phyloP scores from a whole-genome alignment of 2,888 invertebrate genomes.

The Pheosia tremula region DNA sequence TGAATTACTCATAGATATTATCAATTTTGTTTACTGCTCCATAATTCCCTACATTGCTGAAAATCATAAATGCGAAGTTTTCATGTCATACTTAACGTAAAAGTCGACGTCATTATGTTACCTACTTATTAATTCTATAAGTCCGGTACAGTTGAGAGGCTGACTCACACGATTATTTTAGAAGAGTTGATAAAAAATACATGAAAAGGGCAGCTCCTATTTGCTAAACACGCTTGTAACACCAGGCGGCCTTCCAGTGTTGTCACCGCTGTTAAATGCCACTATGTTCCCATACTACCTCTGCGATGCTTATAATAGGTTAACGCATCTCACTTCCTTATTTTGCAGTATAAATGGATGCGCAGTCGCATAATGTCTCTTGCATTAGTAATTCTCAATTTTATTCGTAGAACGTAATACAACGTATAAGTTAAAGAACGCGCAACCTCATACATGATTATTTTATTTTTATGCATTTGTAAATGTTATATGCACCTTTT shows the following conservation, averaged over 20 bases:
- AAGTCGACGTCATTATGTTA: too few species aligned
- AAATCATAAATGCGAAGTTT: too few species aligned
- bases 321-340: slow-evolving; percentile 27
- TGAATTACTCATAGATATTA: too few species aligned
- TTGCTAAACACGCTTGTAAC: neutral
- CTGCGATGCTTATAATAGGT: slow-evolving; percentile 24
- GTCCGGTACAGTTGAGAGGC: neutral
- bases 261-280: slow-evolving; percentile 25
- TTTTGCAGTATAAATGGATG: slow-evolving; percentile 5
- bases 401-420: too few species aligned
- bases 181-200: neutral
- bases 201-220: neutral
- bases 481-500: too few species aligned
- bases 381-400: neutral
- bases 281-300: slow-evolving; percentile 27
- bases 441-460: too few species aligned
- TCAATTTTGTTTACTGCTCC: too few species aligned
- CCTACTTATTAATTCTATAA: neutral
- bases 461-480: too few species aligned
- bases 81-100: too few species aligned
- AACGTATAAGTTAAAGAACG: too few species aligned
- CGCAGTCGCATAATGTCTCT: neutral
- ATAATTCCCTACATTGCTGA: too few species aligned
- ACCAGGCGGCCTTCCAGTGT: neutral
- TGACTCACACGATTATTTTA: neutral